phyloP scores from a whole-genome alignment of 2,113 vertebrate genomes.

The Onychostruthus taczanowskii region DNA sequence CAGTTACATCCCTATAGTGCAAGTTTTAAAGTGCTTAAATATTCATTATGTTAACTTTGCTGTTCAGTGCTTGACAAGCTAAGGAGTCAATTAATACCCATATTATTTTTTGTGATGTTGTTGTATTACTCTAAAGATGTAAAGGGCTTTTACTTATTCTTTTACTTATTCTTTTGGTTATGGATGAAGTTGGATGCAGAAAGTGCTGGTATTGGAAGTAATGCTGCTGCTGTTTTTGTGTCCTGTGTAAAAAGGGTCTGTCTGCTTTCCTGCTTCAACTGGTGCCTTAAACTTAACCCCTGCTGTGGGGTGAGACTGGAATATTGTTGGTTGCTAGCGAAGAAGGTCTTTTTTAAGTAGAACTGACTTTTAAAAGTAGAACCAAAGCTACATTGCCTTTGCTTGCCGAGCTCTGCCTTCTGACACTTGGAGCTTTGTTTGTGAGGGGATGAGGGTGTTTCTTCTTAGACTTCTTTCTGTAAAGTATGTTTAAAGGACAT shows the following conservation, averaged over 20 bases:
- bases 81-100: not conserved
- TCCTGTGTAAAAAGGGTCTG: not conserved
- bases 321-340: not conserved
- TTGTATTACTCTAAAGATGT: not conserved
- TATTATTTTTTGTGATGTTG: not conserved
- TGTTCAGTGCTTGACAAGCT: no score
- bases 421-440: not conserved
- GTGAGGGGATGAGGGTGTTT: not conserved
- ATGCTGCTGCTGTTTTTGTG: not conserved
- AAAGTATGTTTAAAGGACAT: not conserved
- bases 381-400: not conserved
- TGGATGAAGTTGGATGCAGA: not conserved
- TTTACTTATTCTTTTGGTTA: not conserved
- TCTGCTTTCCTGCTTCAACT: not conserved
- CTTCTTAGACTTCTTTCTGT: not conserved
- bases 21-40: not conserved
- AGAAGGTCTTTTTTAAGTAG: not conserved
- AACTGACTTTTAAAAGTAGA: not conserved
- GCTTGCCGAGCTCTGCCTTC: not conserved
- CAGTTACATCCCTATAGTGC: not conserved
- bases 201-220: not conserved
- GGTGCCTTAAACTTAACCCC: not conserved
- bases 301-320: not conserved
- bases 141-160: not conserved
- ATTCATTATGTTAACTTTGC: not conserved